Base-by-base conservation (phyloP, 2,888 invertebrate genomes). In the Salpingus planirostris region DNA sequence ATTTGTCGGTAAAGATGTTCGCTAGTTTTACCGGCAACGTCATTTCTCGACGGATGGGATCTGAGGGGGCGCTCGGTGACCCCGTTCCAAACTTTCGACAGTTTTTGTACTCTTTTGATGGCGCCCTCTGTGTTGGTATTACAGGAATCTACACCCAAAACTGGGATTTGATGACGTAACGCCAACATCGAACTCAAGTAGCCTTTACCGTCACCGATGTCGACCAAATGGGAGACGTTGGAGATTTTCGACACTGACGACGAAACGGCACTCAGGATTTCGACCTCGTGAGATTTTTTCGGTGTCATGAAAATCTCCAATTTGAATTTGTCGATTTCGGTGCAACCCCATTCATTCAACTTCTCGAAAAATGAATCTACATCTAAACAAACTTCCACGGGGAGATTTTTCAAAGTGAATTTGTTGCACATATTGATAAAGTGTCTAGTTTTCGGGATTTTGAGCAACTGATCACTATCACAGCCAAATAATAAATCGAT, bases 171-270 rank as follows among this genome's bases (percentile, higher is more conserved):
- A 59, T 85, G 76, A 37, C 80, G 75, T 3, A 86, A 67, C 0
- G 82, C 74, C 27, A 93, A 58, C 7, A 81, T 73, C 0, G 81
- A 78, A 23, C 86, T 82, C 21, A 92, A 66, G 60, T 90, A 87
- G 0, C 91, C 93, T 55, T 87, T 83, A 0, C 93, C 93, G 52
- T 90, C 90, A 0, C 93, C 93, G 23, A 88, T 78, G 57, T 93
- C 93, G 10, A 92, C 69, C 22, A 85, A 66, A 60, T 74, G 70
- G 3, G 59, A 47, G 2, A 62, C 57, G 52, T 59, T 33, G 11
- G 56, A 50, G 18, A 56, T 42, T 10, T 54, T 44, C 11, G 62
- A 57, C 5, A 84, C 54, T 2, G 71, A 67, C 2, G 75, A 69
- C 0, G 78, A 69, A 1, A 82, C 59, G 0, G 65, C 64, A 1